Base-by-base conservation (phyloP, 2,797 vertebrate genomes). In the Enteromius treurensis region DNA sequence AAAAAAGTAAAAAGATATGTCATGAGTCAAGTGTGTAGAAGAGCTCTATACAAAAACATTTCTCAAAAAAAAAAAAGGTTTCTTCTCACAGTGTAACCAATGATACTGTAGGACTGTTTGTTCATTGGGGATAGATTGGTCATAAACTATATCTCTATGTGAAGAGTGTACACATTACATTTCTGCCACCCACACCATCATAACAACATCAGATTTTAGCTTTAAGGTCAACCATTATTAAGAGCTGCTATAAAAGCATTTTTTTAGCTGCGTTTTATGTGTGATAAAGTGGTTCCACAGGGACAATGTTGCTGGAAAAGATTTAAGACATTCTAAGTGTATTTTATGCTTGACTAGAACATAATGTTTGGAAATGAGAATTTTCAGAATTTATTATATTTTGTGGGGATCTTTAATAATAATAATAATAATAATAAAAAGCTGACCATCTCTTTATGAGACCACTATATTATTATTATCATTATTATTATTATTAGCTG, bases 101-200 rank as follows among this genome's bases (percentile, higher is more conserved):
- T 23, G 42, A 3, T 17, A 42, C 11, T 23, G 6, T 4, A 29
- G 13, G 6, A 71, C 23, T 29, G 21, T 37, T n/a, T 32, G 9
- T 51, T 73, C 17, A 32, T 51, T 19, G 0, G 29, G 17, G 10
- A 34, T 51, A 19, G 1, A 75, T 4, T 75, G 11, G 40, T 55
- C 6, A 55, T 37, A 9, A 75, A 19, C 14, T 32, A 37, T 37
- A 55, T 1, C 29, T 34, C 1, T 55, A 5, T 7, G 4, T 74
- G 26, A 49, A 47, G 8, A 37, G 37, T 55, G 71, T 55, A 55
- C 3, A 37, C 19, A 55, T 37, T 37, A 55, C 11, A 23, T 55
- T 55, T 55, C 29, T 55, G 73, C 19, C 79, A 62, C 62, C 26
- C 74, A 81, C 49, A 79, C 14, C 60, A 32, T 78, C 84, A 73